Conservation (phyloP, 1,140 invertebrate genomes). For the Hypsibius dujardini region DNA sequence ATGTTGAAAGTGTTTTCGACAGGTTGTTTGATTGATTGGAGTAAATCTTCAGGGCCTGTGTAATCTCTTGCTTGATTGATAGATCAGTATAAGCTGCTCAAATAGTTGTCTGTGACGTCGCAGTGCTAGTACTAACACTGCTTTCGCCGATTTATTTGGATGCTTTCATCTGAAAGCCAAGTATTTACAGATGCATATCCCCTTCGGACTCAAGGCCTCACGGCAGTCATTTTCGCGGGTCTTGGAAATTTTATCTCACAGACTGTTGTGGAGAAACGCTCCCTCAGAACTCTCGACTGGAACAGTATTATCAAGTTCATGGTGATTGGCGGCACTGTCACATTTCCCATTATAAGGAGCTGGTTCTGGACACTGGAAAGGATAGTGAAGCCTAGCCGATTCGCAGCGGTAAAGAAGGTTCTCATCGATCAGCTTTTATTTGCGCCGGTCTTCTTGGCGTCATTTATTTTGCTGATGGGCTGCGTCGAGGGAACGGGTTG, state of each 20-base stretch:
- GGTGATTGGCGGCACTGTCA: not conserved
- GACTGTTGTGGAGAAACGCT: not conserved
- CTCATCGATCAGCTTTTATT: slow-evolving; percentile 52
- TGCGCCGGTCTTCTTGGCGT: slow-evolving; percentile 45
- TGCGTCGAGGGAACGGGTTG: slow-evolving; percentile 38
- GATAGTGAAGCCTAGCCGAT: slow-evolving; percentile 6
- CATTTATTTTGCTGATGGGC: slow-evolving; percentile 41
- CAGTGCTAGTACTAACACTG: too few species aligned
- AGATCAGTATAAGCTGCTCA: too few species aligned
- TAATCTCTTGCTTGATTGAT: too few species aligned
- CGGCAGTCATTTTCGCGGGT: not conserved
- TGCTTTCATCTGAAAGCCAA: too few species aligned
- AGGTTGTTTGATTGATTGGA: too few species aligned
- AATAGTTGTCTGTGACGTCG: too few species aligned
- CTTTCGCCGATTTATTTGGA: too few species aligned
- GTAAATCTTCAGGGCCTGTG: too few species aligned
- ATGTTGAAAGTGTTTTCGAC: too few species aligned
- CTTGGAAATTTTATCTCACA: slow-evolving; percentile 5
- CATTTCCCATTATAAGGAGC: not conserved
- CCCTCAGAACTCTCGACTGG: not conserved
- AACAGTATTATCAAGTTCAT: not conserved
- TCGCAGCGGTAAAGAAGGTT: slow-evolving; percentile 45
- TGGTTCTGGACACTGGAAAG: slow-evolving; percentile 14
- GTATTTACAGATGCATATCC: slow-evolving; percentile 10
- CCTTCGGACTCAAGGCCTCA: not conserved